A percentile compares a stretch with the other conserved stretches of the same genome.
phyloP scores from a whole-genome alignment of 2,888 invertebrate species.

The Eulithis prunata region DNA sequence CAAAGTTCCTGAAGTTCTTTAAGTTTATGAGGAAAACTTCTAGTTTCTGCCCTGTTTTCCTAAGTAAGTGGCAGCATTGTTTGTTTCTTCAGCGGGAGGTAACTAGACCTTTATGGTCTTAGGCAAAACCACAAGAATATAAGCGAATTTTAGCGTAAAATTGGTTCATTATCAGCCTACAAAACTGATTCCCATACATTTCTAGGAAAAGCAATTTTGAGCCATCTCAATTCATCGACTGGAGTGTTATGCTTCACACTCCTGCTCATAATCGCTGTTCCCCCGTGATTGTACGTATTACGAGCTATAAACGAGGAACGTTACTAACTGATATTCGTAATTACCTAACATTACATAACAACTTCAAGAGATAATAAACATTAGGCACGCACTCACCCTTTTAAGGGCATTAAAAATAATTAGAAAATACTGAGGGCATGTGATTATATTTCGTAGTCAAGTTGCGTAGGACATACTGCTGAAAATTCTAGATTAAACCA shows the following conservation, averaged over 20 bases:
- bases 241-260: no score
- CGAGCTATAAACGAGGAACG: no score
- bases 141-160: no score
- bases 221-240: no score
- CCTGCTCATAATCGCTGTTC: no score
- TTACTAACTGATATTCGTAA: no score
- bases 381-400: neutral
- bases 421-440: neutral
- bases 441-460: conserved; percentile 3
- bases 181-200: no score
- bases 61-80: neutral
- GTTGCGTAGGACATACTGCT: conserved; percentile 10
- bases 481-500: no score
- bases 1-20: neutral
- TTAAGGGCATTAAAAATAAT: conserved; percentile 6
- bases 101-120: neutral
- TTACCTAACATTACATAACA: no score
- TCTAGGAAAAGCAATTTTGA: no score
- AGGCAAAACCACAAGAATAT: neutral
- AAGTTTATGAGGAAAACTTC: neutral
- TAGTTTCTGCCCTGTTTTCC: neutral
- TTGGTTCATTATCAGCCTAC: no score
- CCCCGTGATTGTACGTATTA: no score
- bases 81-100: neutral
- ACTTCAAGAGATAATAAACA: conserved; percentile 1